A percentile compares a stretch with the other conserved stretches of the same genome.
Evolutionary conservation across 2,888 invertebrate genomes (phyloP).

Genomic region (Noctuana brunneofusca): DNA sequence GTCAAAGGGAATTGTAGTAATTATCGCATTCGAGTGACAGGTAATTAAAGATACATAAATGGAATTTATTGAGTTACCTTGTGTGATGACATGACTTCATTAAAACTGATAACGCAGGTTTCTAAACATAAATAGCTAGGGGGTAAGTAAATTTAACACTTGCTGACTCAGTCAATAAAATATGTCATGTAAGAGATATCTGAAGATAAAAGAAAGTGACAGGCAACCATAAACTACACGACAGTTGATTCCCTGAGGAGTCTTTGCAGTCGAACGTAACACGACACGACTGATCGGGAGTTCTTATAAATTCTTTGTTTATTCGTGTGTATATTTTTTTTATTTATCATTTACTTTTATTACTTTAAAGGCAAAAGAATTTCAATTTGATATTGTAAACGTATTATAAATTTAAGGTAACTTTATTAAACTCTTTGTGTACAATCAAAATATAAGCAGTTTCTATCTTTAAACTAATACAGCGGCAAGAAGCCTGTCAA

Average conservation of each 20-base stretch:
- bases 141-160: too few species aligned
- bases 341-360: neutral
- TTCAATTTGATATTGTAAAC: neutral
- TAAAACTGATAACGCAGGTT: too few species aligned
- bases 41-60: too few species aligned
- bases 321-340: neutral
- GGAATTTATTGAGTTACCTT: neutral
- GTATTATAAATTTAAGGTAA: too few species aligned
- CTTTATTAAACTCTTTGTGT: too few species aligned
- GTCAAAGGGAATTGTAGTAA: conserved; percentile 13
- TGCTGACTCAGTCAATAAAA: neutral
- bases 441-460: too few species aligned
- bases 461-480: too few species aligned
- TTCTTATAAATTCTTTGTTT: too few species aligned
- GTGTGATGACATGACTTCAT: too few species aligned
- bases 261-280: neutral
- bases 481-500: neutral
- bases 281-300: too few species aligned
- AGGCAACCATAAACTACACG: conserved; percentile 13
- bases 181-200: neutral
- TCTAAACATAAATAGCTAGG: too few species aligned
- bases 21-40: neutral
- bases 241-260: neutral
- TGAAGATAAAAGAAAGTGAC: neutral
- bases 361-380: neutral